Conservation (phyloP, 1,140 invertebrate species). For the Saccostrea echinata region DNA sequence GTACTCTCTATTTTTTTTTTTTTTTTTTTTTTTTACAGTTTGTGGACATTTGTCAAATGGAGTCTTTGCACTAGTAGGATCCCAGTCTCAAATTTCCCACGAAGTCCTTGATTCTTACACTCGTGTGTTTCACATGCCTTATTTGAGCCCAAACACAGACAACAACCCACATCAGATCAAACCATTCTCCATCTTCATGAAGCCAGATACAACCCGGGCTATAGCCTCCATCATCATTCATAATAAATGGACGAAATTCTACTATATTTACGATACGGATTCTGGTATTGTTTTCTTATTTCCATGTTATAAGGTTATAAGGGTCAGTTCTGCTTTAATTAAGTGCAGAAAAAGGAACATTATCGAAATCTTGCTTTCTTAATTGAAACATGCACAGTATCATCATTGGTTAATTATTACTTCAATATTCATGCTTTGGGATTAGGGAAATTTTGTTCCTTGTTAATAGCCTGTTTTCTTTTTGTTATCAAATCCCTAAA, state of each 20-base stretch:
- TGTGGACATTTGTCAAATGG: constrained; percentile 95
- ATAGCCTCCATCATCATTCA: constrained; percentile 56
- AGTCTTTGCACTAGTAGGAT: constrained; percentile 94
- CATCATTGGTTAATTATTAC: constrained; percentile 6
- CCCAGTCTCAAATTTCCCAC: constrained; percentile 93
- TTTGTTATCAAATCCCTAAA: constrained; percentile 8
- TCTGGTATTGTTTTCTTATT: constrained; percentile 55
- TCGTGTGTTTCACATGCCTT: constrained; percentile 98
- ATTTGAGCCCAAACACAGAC: constrained; percentile 79
- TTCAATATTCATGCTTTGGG: background rate
- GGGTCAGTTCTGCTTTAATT: background rate
- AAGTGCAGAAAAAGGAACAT: background rate
- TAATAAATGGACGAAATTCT: constrained; percentile 56
- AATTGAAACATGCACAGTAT: constrained; percentile 10
- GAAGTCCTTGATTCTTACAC: constrained; percentile 96
- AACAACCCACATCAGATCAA: background rate
- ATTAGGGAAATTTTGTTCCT: background rate
- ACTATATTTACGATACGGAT: constrained; percentile 65
- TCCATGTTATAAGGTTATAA: too few relatives aligned
- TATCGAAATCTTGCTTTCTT: background rate
- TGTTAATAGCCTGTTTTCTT: constrained; percentile 9
- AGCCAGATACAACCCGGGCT: constrained; percentile 55
- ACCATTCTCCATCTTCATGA: constrained; percentile 56
- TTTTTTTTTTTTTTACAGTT: constrained; percentile 85
- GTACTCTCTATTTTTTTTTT: too few relatives aligned